Base-by-base conservation (phyloP, 2,113 vertebrate genomes). In the Pogona vitticeps region DNA sequence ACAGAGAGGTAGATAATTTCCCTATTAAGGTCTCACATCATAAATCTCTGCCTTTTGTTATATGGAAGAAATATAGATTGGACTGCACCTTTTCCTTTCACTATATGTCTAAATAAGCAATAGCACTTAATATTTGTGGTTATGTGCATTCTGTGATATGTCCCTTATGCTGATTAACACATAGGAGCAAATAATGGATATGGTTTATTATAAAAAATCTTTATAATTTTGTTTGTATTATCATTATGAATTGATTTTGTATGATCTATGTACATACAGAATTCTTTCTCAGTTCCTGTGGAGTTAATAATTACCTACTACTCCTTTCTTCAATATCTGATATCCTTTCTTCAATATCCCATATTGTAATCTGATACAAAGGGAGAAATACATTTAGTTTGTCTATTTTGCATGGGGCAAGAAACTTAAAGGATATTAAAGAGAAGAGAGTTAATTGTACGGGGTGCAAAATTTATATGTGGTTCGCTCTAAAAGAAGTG, bases 201-300 rank as follows among this genome's bases (percentile, higher is more conserved):
- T 67, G 70, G 3, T 86, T 42, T 65, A 81, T 26, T 72, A 56
- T n/a, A 76, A 23, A n/a, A 86, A 38, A 90, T 84, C 59, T 85
- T 63, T 86, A 82, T 86, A 84, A 8, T 31, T 70, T 40, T 78
- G 21, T 52, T 72, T 88, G 82, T 88, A 58, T 3, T n/a, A 86
- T 36, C 18, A 77, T 59, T 81, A 40, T 80, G 92, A 90, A 86
- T 92, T 78, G 79, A 86, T 76, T 56, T 82, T 85, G 8, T 81
- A 82, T 76, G 58, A 86, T 91, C 77, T 82, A 85, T 83, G 42
- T 87, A 70, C 4, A 90, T 87, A 70, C 4, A 90, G 63, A 91
- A 40, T 79, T 70, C 26, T 80, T 70, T 86, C 76, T 84, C 36
- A 42, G 89, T 92, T 76, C 67, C 72, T 79, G 46, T 61, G 72